Conservation (phyloP, 2,888 invertebrate species). For the Schizotus pectinicornis region DNA sequence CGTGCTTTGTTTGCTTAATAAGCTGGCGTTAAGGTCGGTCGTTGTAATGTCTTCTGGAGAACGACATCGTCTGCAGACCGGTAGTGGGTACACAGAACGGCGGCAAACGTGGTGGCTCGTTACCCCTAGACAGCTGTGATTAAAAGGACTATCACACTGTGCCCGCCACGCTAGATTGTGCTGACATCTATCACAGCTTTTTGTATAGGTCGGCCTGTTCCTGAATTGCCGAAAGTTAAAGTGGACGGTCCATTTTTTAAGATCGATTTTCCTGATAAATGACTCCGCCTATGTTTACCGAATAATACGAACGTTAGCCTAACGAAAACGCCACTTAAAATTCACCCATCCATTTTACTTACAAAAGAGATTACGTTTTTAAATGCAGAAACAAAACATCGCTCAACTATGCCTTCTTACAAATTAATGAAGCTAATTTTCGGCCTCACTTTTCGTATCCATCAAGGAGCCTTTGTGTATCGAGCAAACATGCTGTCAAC, state of each 20-base stretch:
- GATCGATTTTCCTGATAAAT: conserved; percentile 36
- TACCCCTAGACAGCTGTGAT: conserved; percentile 34
- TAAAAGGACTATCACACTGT: conserved; percentile 36
- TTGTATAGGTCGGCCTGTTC: conserved; percentile 34
- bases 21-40: conserved; percentile 15
- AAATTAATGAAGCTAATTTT: conserved; percentile 25
- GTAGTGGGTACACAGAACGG: conserved; percentile 20
- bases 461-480: conserved; percentile 16
- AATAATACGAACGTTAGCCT: conserved; percentile 33
- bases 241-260: conserved; percentile 38
- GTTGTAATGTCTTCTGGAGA: conserved; percentile 9
- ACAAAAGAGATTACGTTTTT: conserved; percentile 28
- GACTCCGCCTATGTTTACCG: conserved; percentile 32
- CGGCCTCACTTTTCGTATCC: conserved; percentile 11
- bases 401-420: conserved; percentile 21
- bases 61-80: conserved; percentile 18
- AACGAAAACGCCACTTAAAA: conserved; percentile 32
- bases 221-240: conserved; percentile 37
- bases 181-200: conserved; percentile 36
- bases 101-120: conserved; percentile 31
- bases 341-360: conserved; percentile 30
- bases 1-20: conserved; percentile 30
- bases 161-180: conserved; percentile 34
- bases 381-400: conserved; percentile 23
- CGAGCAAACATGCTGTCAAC: conserved; percentile 10